Evolutionary conservation across 2,113 vertebrate species (phyloP), one percentile per base, ranked within the genome.

Genomic region (Erinaceus europaeus): DNA sequence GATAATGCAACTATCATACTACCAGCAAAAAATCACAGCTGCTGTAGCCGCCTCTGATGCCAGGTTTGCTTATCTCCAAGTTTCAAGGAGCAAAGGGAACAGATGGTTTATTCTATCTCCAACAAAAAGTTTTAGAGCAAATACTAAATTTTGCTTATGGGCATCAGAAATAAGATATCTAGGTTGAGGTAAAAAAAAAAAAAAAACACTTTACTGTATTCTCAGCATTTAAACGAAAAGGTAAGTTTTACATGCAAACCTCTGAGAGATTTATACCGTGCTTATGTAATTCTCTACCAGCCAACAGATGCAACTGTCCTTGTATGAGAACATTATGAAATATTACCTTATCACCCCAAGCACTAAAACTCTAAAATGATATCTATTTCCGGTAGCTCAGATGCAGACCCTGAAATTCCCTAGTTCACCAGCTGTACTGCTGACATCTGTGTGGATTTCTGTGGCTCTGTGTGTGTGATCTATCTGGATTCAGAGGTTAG

Each of bases 1-100:
- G 4, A 48, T 77, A 40, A 57, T 48, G 69, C 46, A 90, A 25
- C 83, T 46, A 72, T 36, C 68, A 50, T 12, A 61, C 73, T 69
- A 65, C 48, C 79, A 77, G 77, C 74, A 89, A 79, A 91, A 89
- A n/a, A n/a, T 68, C 72, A 5, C 93, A 95, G 91, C 93, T 95
- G 91, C 61, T 80, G 48, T 55, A 69, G 29, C 64, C 52, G 81
- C 44, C 21, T 89, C 84, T 77, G 57, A 82, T 67, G 92, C 89
- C 92, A 89, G 62, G 73, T 53, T 86, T 83, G 69, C 89, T 67
- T 52, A 82, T 61, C 55, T 91, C 59, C 27, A 71, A 65, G 17
- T 81, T 20, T 71, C 53, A 67, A 38, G 23, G 59, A 89, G 34
- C 59, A 87, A 81, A 74, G 6, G 12, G 59, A 94, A 89, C 91